Evolutionary conservation across 1,140 invertebrate genomes (phyloP).

Genomic region (Cyrtorhinus lividipennis): DNA sequence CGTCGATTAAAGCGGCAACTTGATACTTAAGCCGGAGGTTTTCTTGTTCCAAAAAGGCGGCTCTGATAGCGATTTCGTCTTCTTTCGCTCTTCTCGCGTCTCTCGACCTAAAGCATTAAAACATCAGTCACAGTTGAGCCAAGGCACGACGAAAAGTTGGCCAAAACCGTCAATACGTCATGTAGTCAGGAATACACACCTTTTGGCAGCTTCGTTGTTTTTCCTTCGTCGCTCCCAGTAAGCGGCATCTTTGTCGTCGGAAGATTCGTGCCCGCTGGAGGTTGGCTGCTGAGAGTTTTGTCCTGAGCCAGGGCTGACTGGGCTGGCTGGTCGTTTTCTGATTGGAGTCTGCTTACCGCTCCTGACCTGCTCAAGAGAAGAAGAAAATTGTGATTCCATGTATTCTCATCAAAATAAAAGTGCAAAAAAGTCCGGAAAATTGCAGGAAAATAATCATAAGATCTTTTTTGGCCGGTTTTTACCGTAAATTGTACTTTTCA

Average conservation of each 20-base stretch:
- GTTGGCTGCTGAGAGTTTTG: not conserved
- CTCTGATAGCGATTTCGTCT: constrained; percentile 78
- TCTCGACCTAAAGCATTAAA: too few relatives aligned
- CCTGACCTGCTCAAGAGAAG: not conserved
- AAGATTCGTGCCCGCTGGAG: constrained; percentile 22
- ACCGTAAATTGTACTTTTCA: too few relatives aligned
- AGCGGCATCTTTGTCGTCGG: constrained; percentile 49
- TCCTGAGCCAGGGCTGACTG: not conserved
- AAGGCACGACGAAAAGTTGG: too few relatives aligned
- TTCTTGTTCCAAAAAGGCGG: constrained; percentile 57
- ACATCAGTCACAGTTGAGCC: too few relatives aligned
- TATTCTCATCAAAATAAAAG: too few relatives aligned
- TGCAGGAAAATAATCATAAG: too few relatives aligned
- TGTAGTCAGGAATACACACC: too few relatives aligned
- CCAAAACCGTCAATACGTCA: too few relatives aligned
- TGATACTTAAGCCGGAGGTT: constrained; percentile 24
- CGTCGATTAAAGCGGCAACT: constrained; percentile 40
- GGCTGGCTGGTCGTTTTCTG: constrained; percentile 20
- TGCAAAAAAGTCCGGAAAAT: too few relatives aligned
- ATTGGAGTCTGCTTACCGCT: not conserved
- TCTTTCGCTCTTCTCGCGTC: constrained; percentile 81
- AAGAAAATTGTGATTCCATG: too few relatives aligned
- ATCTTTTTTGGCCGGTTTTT: too few relatives aligned
- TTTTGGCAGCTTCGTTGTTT: constrained; percentile 92
- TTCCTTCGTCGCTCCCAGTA: constrained; percentile 79